phyloP scores from a whole-genome alignment of 37 sponge, comb jelly and placozoan species.

The Sycon ciliatum region DNA sequence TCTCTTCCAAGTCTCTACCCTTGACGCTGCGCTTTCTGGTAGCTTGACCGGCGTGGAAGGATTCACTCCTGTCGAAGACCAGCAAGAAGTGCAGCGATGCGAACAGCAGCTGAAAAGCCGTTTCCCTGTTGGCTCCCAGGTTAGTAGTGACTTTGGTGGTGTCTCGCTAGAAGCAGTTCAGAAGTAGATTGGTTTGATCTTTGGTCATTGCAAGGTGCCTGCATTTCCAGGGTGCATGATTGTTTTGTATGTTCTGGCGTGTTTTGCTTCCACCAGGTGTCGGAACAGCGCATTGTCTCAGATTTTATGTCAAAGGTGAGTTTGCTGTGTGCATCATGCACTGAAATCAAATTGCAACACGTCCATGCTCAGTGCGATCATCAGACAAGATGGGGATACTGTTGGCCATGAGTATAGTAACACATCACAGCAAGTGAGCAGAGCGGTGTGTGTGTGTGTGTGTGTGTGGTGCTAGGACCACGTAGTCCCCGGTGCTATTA shows the following conservation, averaged over 20 bases:
- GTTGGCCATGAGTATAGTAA: too few relatives aligned
- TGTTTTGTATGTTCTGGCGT: too few relatives aligned
- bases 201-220: slow-evolving; percentile 10
- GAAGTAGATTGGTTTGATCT: not conserved
- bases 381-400: too few relatives aligned
- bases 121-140: slow-evolving; percentile 94
- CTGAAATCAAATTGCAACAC: too few relatives aligned
- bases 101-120: slow-evolving; percentile 88
- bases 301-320: slow-evolving; percentile 84
- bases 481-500: too few relatives aligned
- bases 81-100: slow-evolving; percentile 79
- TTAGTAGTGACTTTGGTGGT: slow-evolving; percentile 36
- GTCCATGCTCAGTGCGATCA: too few relatives aligned
- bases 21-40: slow-evolving; percentile 88
- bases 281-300: slow-evolving; percentile 92
- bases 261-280: too few relatives aligned
- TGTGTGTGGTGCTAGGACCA: too few relatives aligned
- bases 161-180: not conserved
- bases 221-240: too few relatives aligned
- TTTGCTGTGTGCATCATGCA: too few relatives aligned
- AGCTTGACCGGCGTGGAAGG: slow-evolving; percentile 84
- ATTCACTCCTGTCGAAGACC: slow-evolving; percentile 77
- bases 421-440: too few relatives aligned
- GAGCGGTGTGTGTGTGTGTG: too few relatives aligned
- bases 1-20: slow-evolving; percentile 97